Evolutionary conservation across 2,888 invertebrate species (phyloP).

Genomic region (Drosophila rellima): DNA sequence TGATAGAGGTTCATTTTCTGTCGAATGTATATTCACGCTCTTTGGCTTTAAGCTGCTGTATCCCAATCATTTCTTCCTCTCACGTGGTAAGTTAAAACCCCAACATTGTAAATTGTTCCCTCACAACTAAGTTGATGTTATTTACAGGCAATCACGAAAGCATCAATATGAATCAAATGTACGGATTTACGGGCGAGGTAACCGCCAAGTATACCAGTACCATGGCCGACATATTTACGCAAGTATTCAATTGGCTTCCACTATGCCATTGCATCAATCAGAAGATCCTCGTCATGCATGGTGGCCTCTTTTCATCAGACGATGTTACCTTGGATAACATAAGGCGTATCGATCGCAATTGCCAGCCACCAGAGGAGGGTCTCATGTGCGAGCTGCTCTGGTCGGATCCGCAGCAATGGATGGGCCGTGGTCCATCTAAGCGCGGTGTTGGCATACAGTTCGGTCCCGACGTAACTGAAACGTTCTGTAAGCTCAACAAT

Average conservation of each 20-base stretch:
- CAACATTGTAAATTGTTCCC: not conserved
- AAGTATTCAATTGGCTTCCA: conserved; percentile 99
- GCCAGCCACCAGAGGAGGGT: conserved; percentile 99
- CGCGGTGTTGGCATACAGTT: conserved; percentile 99
- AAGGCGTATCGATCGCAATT: conserved; percentile 94
- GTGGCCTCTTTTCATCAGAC: conserved; percentile 97
- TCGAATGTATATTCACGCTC: conserved; percentile 98
- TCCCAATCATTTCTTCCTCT: conserved; percentile 98
- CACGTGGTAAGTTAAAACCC: conserved; percentile 91
- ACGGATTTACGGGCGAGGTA: conserved; percentile 99
- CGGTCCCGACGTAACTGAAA: conserved; percentile 97
- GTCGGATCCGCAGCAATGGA: conserved; percentile 98
- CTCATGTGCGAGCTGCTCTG: conserved; percentile 99
- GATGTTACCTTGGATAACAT: conserved; percentile 97
- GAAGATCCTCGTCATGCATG: conserved; percentile 96
- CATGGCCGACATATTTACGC: conserved; percentile 99
- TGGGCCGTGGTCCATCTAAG: conserved; percentile 96
- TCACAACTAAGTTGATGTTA: not conserved
- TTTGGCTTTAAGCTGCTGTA: conserved; percentile 98
- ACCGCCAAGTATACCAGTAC: conserved; percentile 97
- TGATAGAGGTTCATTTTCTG: conserved; percentile 99
- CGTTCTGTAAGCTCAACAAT: conserved; percentile 93
- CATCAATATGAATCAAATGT: conserved; percentile 99
- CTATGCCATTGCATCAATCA: conserved; percentile 97
- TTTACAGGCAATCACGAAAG: conserved; percentile 98